A percentile compares a stretch with the other conserved stretches of the same genome.
Conservation (phyloP, 2,888 invertebrate species). For the Mythimna ferrago region DNA sequence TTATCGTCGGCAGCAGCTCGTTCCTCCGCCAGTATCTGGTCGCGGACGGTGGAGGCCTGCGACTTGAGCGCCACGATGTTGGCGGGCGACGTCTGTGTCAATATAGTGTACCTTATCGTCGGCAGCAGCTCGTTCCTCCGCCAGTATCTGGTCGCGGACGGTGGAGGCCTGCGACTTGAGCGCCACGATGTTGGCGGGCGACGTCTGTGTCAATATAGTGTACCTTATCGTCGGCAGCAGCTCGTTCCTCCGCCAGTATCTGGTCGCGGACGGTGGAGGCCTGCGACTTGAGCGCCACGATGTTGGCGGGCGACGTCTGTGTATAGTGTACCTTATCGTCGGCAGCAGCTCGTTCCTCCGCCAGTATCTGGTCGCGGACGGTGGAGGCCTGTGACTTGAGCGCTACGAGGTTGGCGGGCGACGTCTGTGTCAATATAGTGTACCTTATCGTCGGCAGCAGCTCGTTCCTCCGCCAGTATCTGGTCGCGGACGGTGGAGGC, state of each 20-base stretch:
- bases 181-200: slow-evolving; percentile 95
- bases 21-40: slow-evolving; percentile 95
- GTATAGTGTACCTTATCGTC: slow-evolving; percentile 91
- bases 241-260: slow-evolving; percentile 94
- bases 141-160: slow-evolving; percentile 95
- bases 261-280: slow-evolving; percentile 97
- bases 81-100: slow-evolving; percentile 92
- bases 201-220: slow-evolving; percentile 85
- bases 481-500: slow-evolving; percentile 97
- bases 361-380: slow-evolving; percentile 95
- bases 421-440: slow-evolving; percentile 87
- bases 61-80: slow-evolving; percentile 96
- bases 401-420: slow-evolving; percentile 96
- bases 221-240: slow-evolving; percentile 92
- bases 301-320: slow-evolving; percentile 95
- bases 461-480: slow-evolving; percentile 94
- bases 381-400: slow-evolving; percentile 96
- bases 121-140: slow-evolving; percentile 93
- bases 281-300: slow-evolving; percentile 95
- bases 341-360: slow-evolving; percentile 93
- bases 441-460: slow-evolving; percentile 92
- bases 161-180: slow-evolving; percentile 96
- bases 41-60: slow-evolving; percentile 96
- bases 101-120: slow-evolving; percentile 91
- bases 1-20: slow-evolving; percentile 92